Percentiles rank a stretch among this genome's conserved stretches.
These are phyloP conservation scores for Melanerpes aurifrons DNA, from an alignment of 2,113 vertebrate genomes.

Conservation along the genomic window DNA sequence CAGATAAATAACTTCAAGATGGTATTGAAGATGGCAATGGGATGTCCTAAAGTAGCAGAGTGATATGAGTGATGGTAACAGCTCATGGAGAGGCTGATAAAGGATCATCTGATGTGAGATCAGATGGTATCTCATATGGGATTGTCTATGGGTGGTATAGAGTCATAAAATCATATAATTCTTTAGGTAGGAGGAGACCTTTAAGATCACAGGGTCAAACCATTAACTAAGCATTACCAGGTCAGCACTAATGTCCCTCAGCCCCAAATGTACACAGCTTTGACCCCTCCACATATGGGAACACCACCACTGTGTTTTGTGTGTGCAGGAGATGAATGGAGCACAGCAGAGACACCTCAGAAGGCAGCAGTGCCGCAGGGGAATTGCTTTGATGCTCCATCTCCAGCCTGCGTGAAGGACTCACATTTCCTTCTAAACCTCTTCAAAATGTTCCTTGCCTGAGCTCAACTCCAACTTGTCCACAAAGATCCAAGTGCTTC, in stretches of 20 bases:
- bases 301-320: neutral
- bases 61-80: neutral
- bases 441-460: neutral
- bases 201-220: too few species aligned
- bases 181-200: too few species aligned
- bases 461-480: neutral
- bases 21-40: neutral
- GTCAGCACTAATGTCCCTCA: too few species aligned
- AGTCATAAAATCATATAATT: too few species aligned
- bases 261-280: too few species aligned
- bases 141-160: neutral
- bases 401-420: neutral
- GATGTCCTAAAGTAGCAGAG: neutral
- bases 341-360: rapidly evolving
- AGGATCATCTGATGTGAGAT: too few species aligned
- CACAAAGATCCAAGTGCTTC: neutral
- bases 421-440: neutral
- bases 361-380: neutral
- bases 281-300: too few species aligned
- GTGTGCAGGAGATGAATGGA: neutral
- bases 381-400: neutral
- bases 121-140: neutral
- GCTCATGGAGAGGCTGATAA: rapidly evolving
- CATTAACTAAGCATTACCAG: too few species aligned
- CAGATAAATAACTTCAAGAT: rapidly evolving